Conservation (phyloP, 2,888 invertebrate species). For the Orthonychiurus folsomi region DNA sequence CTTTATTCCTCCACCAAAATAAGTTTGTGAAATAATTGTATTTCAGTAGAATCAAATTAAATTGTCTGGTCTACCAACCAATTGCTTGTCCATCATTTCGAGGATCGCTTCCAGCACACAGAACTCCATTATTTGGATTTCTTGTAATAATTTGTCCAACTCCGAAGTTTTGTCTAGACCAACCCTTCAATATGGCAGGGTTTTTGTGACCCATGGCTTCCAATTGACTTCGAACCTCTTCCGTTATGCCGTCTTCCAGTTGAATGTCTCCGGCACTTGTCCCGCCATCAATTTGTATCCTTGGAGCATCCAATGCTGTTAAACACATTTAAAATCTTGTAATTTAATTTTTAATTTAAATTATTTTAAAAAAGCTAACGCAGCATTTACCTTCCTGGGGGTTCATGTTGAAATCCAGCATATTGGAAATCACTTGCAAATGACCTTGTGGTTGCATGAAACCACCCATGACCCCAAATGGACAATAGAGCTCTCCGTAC, state of each 20-base stretch:
- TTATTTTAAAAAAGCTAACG: no score
- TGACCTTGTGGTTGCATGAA: slow-evolving; percentile 40
- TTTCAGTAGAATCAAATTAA: background rate
- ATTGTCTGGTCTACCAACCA: slow-evolving; percentile 11
- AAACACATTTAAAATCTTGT: background rate
- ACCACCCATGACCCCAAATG: slow-evolving; percentile 37
- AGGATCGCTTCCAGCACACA: slow-evolving; percentile 34
- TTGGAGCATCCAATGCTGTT: slow-evolving; percentile 33
- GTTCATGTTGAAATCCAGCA: slow-evolving; percentile 38
- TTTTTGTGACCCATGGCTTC: slow-evolving; percentile 29
- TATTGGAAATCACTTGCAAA: slow-evolving; percentile 35
- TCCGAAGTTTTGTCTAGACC: slow-evolving; percentile 13
- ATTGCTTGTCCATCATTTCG: slow-evolving; percentile 35
- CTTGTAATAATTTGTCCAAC: slow-evolving; percentile 34
- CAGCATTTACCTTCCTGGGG: slow-evolving; percentile 32
- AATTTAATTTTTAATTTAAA: background rate
- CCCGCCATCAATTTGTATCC: slow-evolving; percentile 31
- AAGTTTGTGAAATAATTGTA: background rate
- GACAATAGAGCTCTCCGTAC: slow-evolving; percentile 30
- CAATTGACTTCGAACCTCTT: slow-evolving; percentile 20
- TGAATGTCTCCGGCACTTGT: slow-evolving; percentile 24
- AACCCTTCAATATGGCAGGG: slow-evolving; percentile 2
- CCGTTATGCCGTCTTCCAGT: slow-evolving; percentile 35
- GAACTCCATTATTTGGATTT: slow-evolving; percentile 26
- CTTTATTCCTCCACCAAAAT: no score